Evolutionary conservation across 2,113 vertebrate species (phyloP).

Genomic region (Brachionichthys hirsutus): DNA sequence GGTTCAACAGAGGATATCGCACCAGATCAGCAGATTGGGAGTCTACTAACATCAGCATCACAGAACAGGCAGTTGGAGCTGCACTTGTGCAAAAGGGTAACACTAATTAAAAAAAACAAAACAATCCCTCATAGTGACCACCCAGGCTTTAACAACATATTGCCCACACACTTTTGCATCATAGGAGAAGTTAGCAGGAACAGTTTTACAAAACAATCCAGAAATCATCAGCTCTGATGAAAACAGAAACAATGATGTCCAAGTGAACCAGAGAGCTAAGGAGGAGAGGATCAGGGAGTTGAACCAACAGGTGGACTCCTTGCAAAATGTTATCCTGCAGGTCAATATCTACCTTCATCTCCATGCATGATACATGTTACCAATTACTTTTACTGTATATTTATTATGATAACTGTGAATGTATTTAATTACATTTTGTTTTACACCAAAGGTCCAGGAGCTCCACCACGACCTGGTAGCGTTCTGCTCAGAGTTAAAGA

Average conservation of each 20-base stretch:
- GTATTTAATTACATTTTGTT: not conserved
- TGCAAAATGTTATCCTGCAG: slow-evolving; percentile 73
- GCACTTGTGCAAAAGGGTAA: slow-evolving; percentile 71
- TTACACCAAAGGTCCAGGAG: slow-evolving; percentile 68
- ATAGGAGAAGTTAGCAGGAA: slow-evolving; percentile 51
- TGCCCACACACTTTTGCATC: not conserved
- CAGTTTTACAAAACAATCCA: slow-evolving; percentile 10
- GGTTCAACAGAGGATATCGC: slow-evolving; percentile 58
- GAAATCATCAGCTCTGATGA: slow-evolving; percentile 18
- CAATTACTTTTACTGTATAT: not conserved
- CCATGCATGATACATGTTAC: not conserved
- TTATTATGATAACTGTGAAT: not conserved
- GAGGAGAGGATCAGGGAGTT: slow-evolving; percentile 71
- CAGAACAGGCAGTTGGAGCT: slow-evolving; percentile 69
- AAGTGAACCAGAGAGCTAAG: slow-evolving; percentile 44
- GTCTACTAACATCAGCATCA: slow-evolving; percentile 47
- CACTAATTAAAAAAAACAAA: no score
- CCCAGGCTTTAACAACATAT: not conserved
- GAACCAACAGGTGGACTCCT: slow-evolving; percentile 72
- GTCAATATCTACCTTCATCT: slow-evolving; percentile 31
- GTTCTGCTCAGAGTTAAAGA: slow-evolving; percentile 73
- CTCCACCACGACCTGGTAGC: slow-evolving; percentile 67
- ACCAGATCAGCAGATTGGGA: slow-evolving; percentile 65
- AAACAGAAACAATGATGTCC: slow-evolving; percentile 35
- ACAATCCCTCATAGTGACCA: no score